These are phyloP conservation scores for Tragelaphus buxtoni DNA, from an alignment of 2,113 vertebrate genomes.

Conservation along the genomic window DNA sequence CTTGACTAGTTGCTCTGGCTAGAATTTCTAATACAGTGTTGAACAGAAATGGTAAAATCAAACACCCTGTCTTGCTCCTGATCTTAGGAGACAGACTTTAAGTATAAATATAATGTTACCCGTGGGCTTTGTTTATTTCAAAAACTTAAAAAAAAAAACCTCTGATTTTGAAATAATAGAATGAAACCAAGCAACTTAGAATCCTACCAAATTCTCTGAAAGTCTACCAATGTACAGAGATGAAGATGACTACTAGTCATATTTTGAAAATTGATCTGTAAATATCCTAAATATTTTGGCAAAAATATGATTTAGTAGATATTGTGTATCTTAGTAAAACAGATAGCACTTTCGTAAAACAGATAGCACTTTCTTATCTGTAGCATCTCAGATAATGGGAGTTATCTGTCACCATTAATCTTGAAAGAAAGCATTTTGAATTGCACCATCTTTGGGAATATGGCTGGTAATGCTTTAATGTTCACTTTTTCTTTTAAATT, in stretches of 20 bases:
- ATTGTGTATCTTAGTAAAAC: not conserved
- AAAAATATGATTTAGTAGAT: not conserved
- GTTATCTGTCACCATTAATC: not conserved
- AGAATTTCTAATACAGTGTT: not conserved
- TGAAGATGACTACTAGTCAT: not conserved
- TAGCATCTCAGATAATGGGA: not conserved
- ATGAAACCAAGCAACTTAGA: not conserved
- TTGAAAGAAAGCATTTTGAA: not conserved
- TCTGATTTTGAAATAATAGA: not conserved
- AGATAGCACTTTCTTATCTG: not conserved
- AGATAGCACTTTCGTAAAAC: not conserved
- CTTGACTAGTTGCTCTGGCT: not conserved
- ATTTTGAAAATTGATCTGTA: not conserved
- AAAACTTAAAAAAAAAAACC: not conserved
- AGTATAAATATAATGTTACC: not conserved
- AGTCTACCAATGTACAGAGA: not conserved
- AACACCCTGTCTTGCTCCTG: not conserved
- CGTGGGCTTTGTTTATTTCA: not conserved
- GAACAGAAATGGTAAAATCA: not conserved
- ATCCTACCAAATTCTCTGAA: not conserved
- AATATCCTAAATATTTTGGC: not conserved
- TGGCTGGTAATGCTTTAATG: not conserved
- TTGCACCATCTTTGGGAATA: not conserved
- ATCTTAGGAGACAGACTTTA: not conserved
- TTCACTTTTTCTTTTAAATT: constrained; percentile 52